These are phyloP conservation scores for Procavia capensis DNA, from an alignment of 2,113 vertebrate species.

Conservation along the genomic window DNA sequence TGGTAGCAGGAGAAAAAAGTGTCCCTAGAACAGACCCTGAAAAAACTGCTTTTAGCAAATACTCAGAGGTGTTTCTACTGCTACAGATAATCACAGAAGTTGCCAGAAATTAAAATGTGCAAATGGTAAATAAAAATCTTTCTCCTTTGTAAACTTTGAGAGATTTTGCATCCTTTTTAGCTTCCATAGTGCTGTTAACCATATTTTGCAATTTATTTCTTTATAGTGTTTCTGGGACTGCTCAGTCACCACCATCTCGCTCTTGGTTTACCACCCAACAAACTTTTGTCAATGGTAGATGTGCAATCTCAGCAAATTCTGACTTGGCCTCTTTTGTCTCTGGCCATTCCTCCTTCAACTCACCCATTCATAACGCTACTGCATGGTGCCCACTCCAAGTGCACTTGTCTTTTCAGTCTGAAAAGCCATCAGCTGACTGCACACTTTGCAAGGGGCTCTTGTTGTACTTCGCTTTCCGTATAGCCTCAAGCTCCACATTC, in stretches of 20 bases:
- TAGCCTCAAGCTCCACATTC: not conserved
- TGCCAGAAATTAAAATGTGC: conserved; percentile 68
- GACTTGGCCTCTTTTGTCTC: not conserved
- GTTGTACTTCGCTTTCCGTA: not conserved
- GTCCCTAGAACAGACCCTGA: conserved; percentile 66
- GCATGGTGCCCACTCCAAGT: not conserved
- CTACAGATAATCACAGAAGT: conserved; percentile 67
- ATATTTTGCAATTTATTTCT: conserved; percentile 13
- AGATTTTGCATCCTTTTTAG: conserved; percentile 37
- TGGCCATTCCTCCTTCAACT: not conserved
- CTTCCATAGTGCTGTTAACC: not conserved
- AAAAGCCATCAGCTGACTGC: not conserved
- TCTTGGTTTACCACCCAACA: not conserved
- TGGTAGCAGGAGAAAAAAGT: conserved; percentile 31
- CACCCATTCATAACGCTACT: not conserved
- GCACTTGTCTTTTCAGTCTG: not conserved
- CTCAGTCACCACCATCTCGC: not conserved
- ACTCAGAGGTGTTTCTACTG: conserved; percentile 63
- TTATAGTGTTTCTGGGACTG: not conserved
- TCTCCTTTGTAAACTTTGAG: not conserved
- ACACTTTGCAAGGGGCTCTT: not conserved
- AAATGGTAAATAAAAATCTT: conserved; percentile 44
- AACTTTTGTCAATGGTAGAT: not conserved
- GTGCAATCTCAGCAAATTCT: conserved; percentile 38
- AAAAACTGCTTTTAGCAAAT: conserved; percentile 60